Percentiles rank a stretch among this genome's conserved stretches.
phyloP scores from a whole-genome alignment of 2,113 vertebrate genomes.

The Amphilophus citrinellus region DNA sequence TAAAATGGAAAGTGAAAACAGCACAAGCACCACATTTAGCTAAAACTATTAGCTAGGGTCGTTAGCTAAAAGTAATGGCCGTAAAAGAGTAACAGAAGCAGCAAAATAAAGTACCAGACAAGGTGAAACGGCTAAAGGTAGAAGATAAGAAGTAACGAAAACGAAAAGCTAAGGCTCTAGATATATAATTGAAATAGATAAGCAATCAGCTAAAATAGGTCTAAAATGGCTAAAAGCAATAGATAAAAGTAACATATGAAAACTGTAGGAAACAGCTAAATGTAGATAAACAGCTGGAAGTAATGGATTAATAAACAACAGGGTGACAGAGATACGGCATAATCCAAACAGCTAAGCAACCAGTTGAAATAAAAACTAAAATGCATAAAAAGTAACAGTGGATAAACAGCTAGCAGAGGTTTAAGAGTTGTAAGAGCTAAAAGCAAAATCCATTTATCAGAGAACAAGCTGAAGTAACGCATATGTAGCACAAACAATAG shows the following conservation, averaged over 20 bases:
- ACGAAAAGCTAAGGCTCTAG: too few relatives aligned
- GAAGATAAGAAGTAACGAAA: too few relatives aligned
- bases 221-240: background rate
- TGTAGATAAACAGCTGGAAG: background rate
- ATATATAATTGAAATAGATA: background rate
- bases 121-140: background rate
- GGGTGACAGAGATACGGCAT: background rate
- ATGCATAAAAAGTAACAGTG: background rate
- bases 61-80: background rate
- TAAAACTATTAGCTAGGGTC: too few relatives aligned
- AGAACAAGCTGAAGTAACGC: too few relatives aligned
- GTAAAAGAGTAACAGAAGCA: background rate
- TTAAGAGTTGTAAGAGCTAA: background rate
- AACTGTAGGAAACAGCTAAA: constrained; percentile 3
- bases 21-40: too few relatives aligned
- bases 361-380: background rate
- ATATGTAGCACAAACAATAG: too few relatives aligned
- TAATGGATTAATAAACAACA: background rate
- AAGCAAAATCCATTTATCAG: too few relatives aligned
- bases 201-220: background rate
- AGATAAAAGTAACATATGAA: background rate
- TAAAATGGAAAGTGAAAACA: background rate
- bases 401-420: too few relatives aligned
- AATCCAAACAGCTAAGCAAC: background rate
- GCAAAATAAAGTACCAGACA: background rate